Base-by-base conservation (phyloP, 2,888 invertebrate species). In the Chironomus riparius region DNA sequence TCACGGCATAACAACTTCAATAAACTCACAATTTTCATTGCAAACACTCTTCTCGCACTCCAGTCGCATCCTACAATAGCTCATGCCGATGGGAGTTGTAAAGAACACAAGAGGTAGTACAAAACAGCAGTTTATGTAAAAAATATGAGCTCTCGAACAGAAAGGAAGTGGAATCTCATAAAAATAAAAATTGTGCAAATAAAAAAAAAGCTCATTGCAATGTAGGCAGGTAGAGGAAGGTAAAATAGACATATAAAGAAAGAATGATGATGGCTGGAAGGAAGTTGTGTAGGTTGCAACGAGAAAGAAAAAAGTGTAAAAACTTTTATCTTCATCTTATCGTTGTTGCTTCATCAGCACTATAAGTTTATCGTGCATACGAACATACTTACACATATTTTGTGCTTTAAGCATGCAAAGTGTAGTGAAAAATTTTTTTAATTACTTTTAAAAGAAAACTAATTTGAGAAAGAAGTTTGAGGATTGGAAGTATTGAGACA, bases 371-470 rank as follows among this genome's bases (percentile, higher is more conserved):
- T 50, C 50, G 3, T 15, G 13, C 50, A 15, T n/a, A 50, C 28
- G 5, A 28, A 28, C 38, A 38, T 38, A 38, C 38, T 1, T 38
- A 38, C 38, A 18, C 18, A 7, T 18, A 56, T 18, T 56, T 15
- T 5, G 6, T 56, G n/a, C 56, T 18, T n/a, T 56, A 3, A 56
- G 56, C 56, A 56, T 56, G 7, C 3, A 18, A 1, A 56, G 18
- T 56, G 56, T 2, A 18, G 3, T 7, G 15, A 47, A 72, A 47
- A 72, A 28, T 56, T 28, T n/a, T n/a, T 24, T 28, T 72, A 72
- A 72, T 72, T 72, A 72, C 72, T 72, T 71, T 71, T 12, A 50
- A 71, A 71, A 48, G 56, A 62, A 62, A 62, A 62, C 62, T 62
- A 72, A 72, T 61, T 62, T 50, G 72, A 7, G 56, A 18, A 56